Evolutionary conservation across 2,113 vertebrate species (phyloP).

Genomic region (Elaphurus davidianus): DNA sequence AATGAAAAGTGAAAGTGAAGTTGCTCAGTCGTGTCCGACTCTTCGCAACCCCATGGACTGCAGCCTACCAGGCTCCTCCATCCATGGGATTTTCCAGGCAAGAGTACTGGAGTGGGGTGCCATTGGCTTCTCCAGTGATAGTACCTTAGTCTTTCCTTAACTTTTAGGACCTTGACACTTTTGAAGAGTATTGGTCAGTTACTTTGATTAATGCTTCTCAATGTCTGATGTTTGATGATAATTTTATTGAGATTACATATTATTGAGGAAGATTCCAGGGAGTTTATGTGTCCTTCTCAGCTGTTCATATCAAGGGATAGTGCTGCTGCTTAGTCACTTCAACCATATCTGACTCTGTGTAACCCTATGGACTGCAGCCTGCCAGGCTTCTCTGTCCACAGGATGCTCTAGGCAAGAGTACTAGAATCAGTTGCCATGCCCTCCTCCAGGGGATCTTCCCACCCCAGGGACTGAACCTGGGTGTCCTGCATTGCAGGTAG

Average conservation of each 20-base stretch:
- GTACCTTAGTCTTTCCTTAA: not conserved
- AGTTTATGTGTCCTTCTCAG: not conserved
- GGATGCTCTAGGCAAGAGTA: not conserved
- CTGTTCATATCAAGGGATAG: not conserved
- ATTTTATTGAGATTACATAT: not conserved
- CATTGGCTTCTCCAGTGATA: not conserved
- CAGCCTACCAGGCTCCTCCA: not conserved
- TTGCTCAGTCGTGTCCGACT: accelerated
- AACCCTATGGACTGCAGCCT: not conserved
- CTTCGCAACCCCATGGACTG: not conserved
- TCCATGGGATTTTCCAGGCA: not conserved
- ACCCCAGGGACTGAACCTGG: not conserved
- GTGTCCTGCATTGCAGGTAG: not conserved
- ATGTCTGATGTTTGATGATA: not conserved
- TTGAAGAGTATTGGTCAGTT: not conserved
- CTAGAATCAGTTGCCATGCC: not conserved
- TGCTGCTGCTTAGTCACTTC: not conserved
- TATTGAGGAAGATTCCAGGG: not conserved
- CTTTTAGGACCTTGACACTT: not conserved
- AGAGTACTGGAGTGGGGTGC: not conserved
- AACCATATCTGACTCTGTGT: not conserved
- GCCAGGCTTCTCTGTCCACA: not conserved
- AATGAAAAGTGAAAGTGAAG: not conserved
- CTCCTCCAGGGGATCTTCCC: not conserved
- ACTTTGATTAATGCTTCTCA: not conserved